These are phyloP conservation scores for Spodoptera litura DNA, from an alignment of 1,140 invertebrate species.

Conservation along the genomic window DNA sequence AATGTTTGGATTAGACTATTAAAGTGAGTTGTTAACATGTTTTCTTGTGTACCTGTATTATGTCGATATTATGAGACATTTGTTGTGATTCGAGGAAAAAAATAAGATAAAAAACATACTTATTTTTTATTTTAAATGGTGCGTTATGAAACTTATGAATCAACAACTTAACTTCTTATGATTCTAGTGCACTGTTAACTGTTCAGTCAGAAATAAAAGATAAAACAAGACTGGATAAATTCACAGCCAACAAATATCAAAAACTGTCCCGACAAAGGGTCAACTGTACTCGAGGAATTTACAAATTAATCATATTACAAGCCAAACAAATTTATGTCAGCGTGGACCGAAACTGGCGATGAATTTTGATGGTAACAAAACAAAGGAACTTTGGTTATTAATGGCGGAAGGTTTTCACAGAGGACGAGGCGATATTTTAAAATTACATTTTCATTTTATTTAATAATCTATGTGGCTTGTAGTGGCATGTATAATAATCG, in stretches of 20 bases:
- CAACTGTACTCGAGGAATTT: neutral
- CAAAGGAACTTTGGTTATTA: constrained; percentile 34
- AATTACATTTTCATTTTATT: constrained; percentile 14
- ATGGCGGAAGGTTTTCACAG: constrained; percentile 27
- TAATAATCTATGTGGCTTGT: neutral
- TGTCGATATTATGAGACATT: no score
- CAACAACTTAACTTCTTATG: no score
- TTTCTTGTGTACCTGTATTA: no score
- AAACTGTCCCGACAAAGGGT: constrained; percentile 11
- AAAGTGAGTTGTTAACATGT: neutral
- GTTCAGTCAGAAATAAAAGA: neutral
- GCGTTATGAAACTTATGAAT: no score
- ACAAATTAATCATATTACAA: constrained; percentile 33
- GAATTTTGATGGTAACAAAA: constrained; percentile 31
- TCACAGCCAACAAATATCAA: constrained; percentile 24
- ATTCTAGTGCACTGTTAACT: no score
- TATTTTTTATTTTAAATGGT: no score
- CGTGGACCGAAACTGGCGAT: neutral
- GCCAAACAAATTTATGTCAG: constrained; percentile 23
- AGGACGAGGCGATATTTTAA: constrained; percentile 17
- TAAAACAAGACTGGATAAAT: neutral
- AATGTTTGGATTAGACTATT: constrained; percentile 2
- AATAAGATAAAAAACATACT: no score
- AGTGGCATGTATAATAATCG: neutral
- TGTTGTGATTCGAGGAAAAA: no score